A percentile compares a stretch with the other conserved stretches of the same genome.
Evolutionary conservation across 2,113 vertebrate genomes (phyloP).

Genomic region (Romanogobio albipinnatus): DNA sequence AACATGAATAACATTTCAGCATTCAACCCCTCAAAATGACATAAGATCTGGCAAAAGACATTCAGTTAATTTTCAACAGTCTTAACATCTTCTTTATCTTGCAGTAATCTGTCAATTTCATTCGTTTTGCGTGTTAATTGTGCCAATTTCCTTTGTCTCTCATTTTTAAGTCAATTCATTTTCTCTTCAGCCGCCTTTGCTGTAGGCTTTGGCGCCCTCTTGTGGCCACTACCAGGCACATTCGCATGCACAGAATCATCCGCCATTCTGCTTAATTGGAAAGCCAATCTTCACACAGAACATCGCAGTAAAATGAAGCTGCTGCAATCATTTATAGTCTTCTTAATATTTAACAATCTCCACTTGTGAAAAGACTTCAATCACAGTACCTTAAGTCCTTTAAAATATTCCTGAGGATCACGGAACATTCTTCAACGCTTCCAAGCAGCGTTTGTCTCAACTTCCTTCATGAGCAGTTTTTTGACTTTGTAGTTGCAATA

Average conservation of each 20-base stretch:
- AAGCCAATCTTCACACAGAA: neutral
- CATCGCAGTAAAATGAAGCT: neutral
- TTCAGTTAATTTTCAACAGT: neutral
- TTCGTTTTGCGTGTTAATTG: neutral
- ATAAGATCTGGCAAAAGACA: neutral
- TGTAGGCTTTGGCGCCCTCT: slow-evolving; percentile 18
- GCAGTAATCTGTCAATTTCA: neutral
- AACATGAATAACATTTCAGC: no score
- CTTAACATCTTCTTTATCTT: neutral
- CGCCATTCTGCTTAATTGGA: neutral
- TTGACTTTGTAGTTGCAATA: no score
- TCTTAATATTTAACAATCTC: neutral
- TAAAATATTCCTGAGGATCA: no score
- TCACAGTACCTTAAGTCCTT: neutral
- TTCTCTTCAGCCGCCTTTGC: slow-evolving; percentile 7
- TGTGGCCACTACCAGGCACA: neutral
- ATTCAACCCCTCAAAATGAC: no score
- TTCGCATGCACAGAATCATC: neutral
- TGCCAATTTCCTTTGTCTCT: slow-evolving; percentile 23
- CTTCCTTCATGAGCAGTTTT: no score
- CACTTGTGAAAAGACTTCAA: neutral
- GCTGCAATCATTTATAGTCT: neutral
- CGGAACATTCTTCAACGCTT: neutral
- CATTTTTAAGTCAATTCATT: neutral
- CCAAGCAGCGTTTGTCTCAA: no score